These are phyloP conservation scores for Parnassius smintheus DNA, from an alignment of 2,888 invertebrate species.

Conservation along the genomic window DNA sequence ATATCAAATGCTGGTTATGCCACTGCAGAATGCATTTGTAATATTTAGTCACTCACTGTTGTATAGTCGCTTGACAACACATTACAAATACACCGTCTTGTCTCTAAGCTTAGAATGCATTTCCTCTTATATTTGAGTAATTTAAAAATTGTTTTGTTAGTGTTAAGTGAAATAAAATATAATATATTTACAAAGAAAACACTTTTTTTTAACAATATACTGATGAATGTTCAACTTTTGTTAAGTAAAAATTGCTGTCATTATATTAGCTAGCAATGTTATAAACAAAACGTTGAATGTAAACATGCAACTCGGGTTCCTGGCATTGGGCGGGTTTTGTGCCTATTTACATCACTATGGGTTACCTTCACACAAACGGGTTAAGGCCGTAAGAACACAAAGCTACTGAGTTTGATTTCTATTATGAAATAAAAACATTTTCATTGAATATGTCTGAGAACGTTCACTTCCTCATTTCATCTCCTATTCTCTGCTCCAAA, in stretches of 20 bases:
- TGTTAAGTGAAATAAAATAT: no score
- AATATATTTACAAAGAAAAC: no score
- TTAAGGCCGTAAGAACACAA: constrained; percentile 62
- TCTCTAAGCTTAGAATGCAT: neutral
- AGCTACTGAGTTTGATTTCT: constrained; percentile 31
- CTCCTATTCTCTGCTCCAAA: no score
- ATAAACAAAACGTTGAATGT: constrained; percentile 39
- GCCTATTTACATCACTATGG: constrained; percentile 73
- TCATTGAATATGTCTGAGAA: constrained; percentile 15
- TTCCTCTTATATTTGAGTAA: no score
- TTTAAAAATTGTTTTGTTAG: no score
- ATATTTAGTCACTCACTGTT: neutral
- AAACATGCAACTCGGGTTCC: constrained; percentile 43
- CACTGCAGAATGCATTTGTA: neutral
- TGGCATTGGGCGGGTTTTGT: constrained; percentile 74
- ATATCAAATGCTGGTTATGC: constrained; percentile 20
- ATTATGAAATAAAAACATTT: constrained; percentile 21
- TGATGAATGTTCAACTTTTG: no score
- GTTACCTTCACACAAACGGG: constrained; percentile 72
- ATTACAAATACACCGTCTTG: no score
- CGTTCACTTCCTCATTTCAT: constrained; percentile 21
- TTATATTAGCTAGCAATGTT: neutral
- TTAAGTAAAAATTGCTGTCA: no score
- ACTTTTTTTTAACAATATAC: no score
- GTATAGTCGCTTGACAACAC: no score